Evolutionary conservation across 2,888 invertebrate genomes (phyloP), one percentile per base, ranked within the genome.

Genomic region (Junonia oenone): DNA sequence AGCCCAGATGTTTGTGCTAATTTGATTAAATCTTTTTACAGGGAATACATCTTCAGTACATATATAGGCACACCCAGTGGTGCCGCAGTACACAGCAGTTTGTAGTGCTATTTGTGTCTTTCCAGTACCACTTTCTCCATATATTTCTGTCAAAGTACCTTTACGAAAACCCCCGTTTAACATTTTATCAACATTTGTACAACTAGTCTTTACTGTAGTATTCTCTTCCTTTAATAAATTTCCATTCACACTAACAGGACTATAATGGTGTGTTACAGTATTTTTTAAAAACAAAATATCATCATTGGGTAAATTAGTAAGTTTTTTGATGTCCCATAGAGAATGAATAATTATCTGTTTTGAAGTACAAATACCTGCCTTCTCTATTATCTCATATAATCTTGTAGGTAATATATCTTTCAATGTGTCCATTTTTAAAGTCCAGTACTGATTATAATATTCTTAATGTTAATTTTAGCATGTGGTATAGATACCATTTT

Each of bases 101-200:
- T 96, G 95, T 48, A 97, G 82, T 63, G 93, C 94, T 40, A 96
- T 72, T 76, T 97, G 97, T 0, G 96, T 96, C 88, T 97, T 97
- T 5, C 96, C 96, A 66, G 92, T 91, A 13, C 95, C 95, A 83
- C 95, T 95, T 77, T 94, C 93, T n/a, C 96, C 97, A 74, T 92
- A 93, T 65, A 97, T 86, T 90, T 97, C 96, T 54, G 94, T 94
- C 49, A 97, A 90, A 22, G 95, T 93, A 62, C 92, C 91, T 64
- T 83, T 82, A 45, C 93, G 83, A 56, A 96, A 87, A 27, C 97
- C 97, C 55, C 96, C 96, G 64, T 83, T 78, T 17, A 95, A 75
- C 59, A 93, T 74, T 27, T 68, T 68, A 75, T 96, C 93, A 51
- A 96, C 81, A 51, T 75, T 72, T 48, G 68, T 43, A 76, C 94